These are phyloP conservation scores for Onychostruthus taczanowskii DNA, from an alignment of 2,113 vertebrate species.

Conservation along the genomic window DNA sequence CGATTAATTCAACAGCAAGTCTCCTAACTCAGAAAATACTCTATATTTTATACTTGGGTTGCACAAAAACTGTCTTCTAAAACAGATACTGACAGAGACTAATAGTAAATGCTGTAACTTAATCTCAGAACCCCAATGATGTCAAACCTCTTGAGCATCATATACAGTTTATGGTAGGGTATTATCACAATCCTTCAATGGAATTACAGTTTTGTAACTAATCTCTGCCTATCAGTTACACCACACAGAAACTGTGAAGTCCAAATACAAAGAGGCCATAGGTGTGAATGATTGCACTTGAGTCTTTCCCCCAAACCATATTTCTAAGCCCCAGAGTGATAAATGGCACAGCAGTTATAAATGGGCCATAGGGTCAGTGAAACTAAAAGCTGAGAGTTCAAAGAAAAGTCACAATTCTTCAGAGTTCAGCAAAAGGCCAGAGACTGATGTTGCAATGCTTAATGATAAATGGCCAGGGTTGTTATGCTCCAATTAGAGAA, in stretches of 20 bases:
- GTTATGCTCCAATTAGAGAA: conserved; percentile 61
- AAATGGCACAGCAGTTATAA: conserved; percentile 70
- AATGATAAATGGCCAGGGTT: conserved; percentile 17
- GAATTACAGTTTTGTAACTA: conserved; percentile 72
- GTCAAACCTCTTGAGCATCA: conserved; percentile 69
- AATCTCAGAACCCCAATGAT: conserved; percentile 57
- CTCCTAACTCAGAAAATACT: conserved; percentile 44
- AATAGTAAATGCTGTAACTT: conserved; percentile 56
- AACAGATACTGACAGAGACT: conserved; percentile 54
- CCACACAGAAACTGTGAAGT: conserved; percentile 66
- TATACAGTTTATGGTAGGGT: conserved; percentile 35
- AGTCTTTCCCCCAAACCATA: conserved; percentile 51
- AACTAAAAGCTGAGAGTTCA: conserved; percentile 73
- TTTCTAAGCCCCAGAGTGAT: conserved; percentile 70
- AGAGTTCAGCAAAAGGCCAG: conserved; percentile 77
- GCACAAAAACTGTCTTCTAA: conserved; percentile 38
- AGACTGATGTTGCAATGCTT: conserved; percentile 23
- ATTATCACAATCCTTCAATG: conserved; percentile 68
- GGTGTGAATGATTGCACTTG: conserved; percentile 72
- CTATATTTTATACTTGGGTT: conserved; percentile 60
- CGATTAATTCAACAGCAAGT: not conserved
- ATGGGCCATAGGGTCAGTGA: conserved; percentile 69
- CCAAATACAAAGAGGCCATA: conserved; percentile 55
- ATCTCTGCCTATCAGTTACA: conserved; percentile 74
- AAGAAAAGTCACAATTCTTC: conserved; percentile 75